Evolutionary conservation across 2,797 vertebrate genomes (phyloP), one percentile per base, ranked within the genome.

Genomic region (Sciaenops ocellatus): DNA sequence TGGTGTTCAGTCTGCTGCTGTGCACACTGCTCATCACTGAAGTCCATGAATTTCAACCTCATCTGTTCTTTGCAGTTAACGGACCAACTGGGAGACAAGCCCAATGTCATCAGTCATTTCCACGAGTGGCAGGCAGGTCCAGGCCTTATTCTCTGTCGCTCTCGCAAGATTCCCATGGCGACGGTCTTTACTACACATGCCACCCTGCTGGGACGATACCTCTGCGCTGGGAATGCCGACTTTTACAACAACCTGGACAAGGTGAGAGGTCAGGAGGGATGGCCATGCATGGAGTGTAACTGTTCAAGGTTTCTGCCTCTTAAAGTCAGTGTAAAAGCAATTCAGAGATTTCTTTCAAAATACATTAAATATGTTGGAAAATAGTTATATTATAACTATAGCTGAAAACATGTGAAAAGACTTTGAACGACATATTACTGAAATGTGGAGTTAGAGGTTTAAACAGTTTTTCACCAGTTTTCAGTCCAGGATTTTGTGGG

Each of bases 221-320:
- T 99, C 42, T 99, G 98, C 69, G 98, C 98, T 7, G 98, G 97
- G 55, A 99, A 95, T n/a, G 95, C 92, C 0, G 98, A 99, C 90
- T 99, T 99, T 84, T 99, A 99, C 93, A 99, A 99, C 92, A 97
- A 96, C 68, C 95, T 99, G 22, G 96, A 97, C 64, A 97, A 97
- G 94, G 98, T 99, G 48, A 84, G 76, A 38, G 42, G 12, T 47
- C 24, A 22, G 41, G 11, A 47, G 38, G 15, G 50, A 16, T 22
- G 1, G 9, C 2, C 20, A 44, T 57, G 8, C 34, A 38, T 38
- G 34, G 8, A 9, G 34, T 38, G 2, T 38, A 38, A 38, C 6
- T 22, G 20, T 1, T 44, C 34, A 34, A 8, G 34, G 1, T n/a
- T n/a, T n/a, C n/a, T n/a, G n/a, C n/a, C n/a, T n/a, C n/a, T n/a